These are phyloP conservation scores for Chamaea fasciata DNA, from an alignment of 2,113 vertebrate genomes.

Conservation along the genomic window DNA sequence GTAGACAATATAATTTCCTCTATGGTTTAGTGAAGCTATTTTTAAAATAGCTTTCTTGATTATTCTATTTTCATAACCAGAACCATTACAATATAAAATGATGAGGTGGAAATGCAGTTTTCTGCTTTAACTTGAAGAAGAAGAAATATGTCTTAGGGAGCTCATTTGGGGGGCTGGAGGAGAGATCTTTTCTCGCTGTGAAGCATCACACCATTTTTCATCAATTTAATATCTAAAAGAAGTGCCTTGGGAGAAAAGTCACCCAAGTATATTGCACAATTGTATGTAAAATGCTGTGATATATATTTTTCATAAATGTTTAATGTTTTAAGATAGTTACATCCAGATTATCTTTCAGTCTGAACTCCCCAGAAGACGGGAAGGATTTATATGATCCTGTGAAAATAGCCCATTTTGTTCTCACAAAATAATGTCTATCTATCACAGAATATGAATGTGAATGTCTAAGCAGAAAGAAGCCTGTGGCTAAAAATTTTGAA, in stretches of 20 bases:
- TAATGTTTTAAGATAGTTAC: not conserved
- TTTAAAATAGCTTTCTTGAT: slow-evolving; percentile 5
- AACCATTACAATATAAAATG: slow-evolving; percentile 7
- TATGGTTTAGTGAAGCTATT: not conserved
- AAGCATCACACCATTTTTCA: not conserved
- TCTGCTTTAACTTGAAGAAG: not conserved
- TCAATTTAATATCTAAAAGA: slow-evolving; percentile 7
- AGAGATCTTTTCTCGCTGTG: not conserved
- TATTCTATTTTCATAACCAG: slow-evolving; percentile 7
- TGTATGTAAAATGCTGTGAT: not conserved
- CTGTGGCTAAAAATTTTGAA: not conserved
- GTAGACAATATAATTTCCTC: slow-evolving; percentile 35
- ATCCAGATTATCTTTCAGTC: not conserved
- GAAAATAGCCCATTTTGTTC: not conserved
- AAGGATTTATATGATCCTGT: not conserved
- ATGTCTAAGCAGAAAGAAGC: not conserved
- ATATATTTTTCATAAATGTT: slow-evolving; percentile 42
- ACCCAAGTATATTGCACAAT: not conserved
- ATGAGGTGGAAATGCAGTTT: slow-evolving; percentile 28
- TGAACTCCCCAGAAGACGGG: slow-evolving; percentile 1
- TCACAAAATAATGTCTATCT: not conserved
- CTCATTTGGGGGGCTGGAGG: not conserved
- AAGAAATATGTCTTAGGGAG: not conserved
- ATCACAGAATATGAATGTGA: not conserved
- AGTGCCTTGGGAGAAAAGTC: not conserved